These are phyloP conservation scores for Acleris sparsana DNA, from an alignment of 2,888 invertebrate species.

Conservation along the genomic window DNA sequence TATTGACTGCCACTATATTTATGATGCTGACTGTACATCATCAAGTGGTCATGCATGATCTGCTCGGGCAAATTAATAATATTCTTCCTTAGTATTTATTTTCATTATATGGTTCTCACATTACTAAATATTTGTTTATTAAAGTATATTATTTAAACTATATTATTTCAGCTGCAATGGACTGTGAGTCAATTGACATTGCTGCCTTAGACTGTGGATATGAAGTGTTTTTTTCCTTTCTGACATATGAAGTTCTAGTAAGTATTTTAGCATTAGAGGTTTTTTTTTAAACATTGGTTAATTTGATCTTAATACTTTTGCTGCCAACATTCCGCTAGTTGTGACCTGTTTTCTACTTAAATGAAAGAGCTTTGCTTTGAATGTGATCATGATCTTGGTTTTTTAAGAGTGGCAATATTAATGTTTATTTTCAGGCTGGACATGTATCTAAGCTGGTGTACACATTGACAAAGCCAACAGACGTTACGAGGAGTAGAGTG, in stretches of 20 bases:
- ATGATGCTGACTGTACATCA: no score
- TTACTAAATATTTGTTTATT: no score
- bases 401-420: neutral
- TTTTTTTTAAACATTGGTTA: no score
- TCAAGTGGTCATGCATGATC: no score
- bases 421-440: conserved; percentile 58
- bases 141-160: conserved; percentile 7
- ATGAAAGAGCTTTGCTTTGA: neutral
- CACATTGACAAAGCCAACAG: conserved; percentile 71
- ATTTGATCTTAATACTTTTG: no score
- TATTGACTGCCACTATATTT: no score
- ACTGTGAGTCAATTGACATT: conserved; percentile 67
- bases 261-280: no score
- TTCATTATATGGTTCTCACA: no score
- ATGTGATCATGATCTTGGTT: neutral
- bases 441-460: conserved; percentile 74
- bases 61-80: no score
- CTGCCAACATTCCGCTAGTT: no score
- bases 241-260: conserved; percentile 70
- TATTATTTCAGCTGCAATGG: conserved; percentile 68
- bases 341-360: no score
- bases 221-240: conserved; percentile 70
- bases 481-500: conserved; percentile 72
- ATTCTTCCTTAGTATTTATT: no score
- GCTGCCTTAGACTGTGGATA: conserved; percentile 68